phyloP scores from a whole-genome alignment of 2,888 invertebrate species.

The Macropis europaea region DNA sequence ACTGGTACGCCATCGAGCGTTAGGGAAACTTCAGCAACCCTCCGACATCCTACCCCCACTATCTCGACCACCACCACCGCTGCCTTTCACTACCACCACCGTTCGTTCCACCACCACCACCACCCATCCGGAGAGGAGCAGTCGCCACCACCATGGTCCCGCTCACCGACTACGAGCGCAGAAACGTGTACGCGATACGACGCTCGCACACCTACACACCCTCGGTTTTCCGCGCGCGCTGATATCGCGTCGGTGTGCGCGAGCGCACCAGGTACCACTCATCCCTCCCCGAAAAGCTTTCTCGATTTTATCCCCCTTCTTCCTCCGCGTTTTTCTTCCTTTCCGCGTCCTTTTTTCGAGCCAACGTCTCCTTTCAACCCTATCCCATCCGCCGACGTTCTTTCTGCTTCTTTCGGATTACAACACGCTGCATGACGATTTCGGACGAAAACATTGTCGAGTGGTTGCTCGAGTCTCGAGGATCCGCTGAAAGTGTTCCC shows the following conservation, averaged over 20 bases:
- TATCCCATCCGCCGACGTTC: neutral
- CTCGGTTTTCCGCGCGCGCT: slow-evolving; percentile 67
- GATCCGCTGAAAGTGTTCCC: slow-evolving; percentile 19
- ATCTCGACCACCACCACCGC: slow-evolving; percentile 32
- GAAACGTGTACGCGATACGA: slow-evolving; percentile 14
- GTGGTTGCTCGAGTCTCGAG: slow-evolving; percentile 40
- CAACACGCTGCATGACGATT: slow-evolving; percentile 58
- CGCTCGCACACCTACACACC: slow-evolving; percentile 34
- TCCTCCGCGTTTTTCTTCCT: slow-evolving; percentile 36
- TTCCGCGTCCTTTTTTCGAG: neutral
- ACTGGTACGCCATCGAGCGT: slow-evolving; percentile 78
- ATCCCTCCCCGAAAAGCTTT: slow-evolving; percentile 35
- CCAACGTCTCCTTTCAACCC: neutral
- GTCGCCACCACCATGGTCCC: slow-evolving; percentile 34
- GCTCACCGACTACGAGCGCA: neutral
- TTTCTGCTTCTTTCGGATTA: slow-evolving; percentile 18
- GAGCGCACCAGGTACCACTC: slow-evolving; percentile 54
- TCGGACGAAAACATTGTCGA: slow-evolving; percentile 60
- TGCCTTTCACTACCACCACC: slow-evolving; percentile 31
- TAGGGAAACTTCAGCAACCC: slow-evolving; percentile 74
- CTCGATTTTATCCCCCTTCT: slow-evolving; percentile 31
- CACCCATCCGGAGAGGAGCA: slow-evolving; percentile 7
- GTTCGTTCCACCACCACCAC: slow-evolving; percentile 26
- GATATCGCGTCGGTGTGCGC: slow-evolving; percentile 55
- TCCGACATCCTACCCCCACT: slow-evolving; percentile 64